A percentile compares a stretch with the other conserved stretches of the same genome.
Evolutionary conservation across 2,888 invertebrate species (phyloP).

Genomic region (Crematogaster levior): DNA sequence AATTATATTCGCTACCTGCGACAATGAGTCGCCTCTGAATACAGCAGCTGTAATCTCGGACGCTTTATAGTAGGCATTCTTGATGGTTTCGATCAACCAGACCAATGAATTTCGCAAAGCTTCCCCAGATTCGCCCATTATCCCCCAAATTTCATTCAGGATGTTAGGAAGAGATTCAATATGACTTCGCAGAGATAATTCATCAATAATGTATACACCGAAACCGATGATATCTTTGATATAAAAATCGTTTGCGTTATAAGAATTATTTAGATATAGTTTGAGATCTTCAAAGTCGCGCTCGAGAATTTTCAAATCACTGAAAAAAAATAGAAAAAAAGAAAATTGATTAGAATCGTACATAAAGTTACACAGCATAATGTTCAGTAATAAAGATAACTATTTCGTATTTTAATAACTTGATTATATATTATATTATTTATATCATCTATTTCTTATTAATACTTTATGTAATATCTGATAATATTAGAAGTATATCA

Average conservation of each 20-base stretch:
- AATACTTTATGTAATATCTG: neutral
- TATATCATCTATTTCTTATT: neutral
- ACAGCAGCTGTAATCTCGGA: slow-evolving; percentile 90
- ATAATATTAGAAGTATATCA: neutral
- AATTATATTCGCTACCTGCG: slow-evolving; percentile 90
- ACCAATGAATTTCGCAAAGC: slow-evolving; percentile 92
- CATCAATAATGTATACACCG: slow-evolving; percentile 90
- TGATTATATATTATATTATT: neutral
- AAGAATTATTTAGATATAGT: slow-evolving; percentile 91
- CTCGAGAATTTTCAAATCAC: slow-evolving; percentile 90
- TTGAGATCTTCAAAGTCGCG: slow-evolving; percentile 91
- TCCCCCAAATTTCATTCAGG: slow-evolving; percentile 93
- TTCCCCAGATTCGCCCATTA: slow-evolving; percentile 94
- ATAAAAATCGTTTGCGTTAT: slow-evolving; percentile 93
- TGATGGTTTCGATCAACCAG: slow-evolving; percentile 91
- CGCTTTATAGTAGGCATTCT: slow-evolving; percentile 90
- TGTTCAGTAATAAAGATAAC: slow-evolving; percentile 1
- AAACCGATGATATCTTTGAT: slow-evolving; percentile 92
- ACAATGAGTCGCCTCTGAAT: slow-evolving; percentile 91
- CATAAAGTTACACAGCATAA: neutral
- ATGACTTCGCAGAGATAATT: slow-evolving; percentile 92
- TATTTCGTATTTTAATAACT: slow-evolving; percentile 13
- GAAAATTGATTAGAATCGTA: neutral
- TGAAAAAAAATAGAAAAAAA: slow-evolving; percentile 74
- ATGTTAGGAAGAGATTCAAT: slow-evolving; percentile 93